These are phyloP conservation scores for Epizoanthus rinbou DNA, from an alignment of 92 coral and sea anemone genomes.

Conservation along the genomic window DNA sequence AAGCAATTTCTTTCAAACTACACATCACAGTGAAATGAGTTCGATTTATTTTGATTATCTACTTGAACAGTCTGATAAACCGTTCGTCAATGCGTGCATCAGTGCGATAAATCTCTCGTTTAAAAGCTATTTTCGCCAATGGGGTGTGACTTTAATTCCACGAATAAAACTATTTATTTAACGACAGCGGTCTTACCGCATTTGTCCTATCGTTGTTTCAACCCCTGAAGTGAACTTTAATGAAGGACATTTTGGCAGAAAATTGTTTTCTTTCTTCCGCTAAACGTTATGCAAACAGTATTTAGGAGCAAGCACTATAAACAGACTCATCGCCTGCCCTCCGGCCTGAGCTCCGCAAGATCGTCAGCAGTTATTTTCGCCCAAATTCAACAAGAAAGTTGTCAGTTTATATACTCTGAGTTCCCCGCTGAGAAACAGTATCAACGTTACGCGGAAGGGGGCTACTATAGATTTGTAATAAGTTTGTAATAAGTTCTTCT, in stretches of 20 bases:
- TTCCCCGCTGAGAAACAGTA: conserved; percentile 39
- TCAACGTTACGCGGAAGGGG: conserved; percentile 22
- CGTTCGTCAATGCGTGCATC: conserved; percentile 15
- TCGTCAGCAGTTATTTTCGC: conserved; percentile 32
- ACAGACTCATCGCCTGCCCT: conserved; percentile 19
- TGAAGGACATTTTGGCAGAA: conserved; percentile 44
- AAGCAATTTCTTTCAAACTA: conserved; percentile 12
- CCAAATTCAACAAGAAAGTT: conserved; percentile 10
- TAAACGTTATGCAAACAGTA: conserved; percentile 48
- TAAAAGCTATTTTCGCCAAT: conserved; percentile 43
- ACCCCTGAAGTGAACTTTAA: conserved; percentile 44
- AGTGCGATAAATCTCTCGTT: conserved; percentile 41
- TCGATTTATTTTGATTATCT: conserved; percentile 20
- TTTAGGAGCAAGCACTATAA: conserved; percentile 19
- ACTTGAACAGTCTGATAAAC: neutral
- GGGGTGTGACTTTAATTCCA: conserved; percentile 43
- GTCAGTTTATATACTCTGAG: neutral
- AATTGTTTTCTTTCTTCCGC: conserved; percentile 50
- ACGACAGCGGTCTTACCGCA: conserved; percentile 12
- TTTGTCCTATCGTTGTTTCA: conserved; percentile 27
- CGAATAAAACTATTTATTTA: conserved; percentile 30
- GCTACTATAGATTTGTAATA: neutral
- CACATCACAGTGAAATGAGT: neutral
- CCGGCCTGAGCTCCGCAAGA: conserved; percentile 14
- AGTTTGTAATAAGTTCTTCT: neutral